phyloP scores from a whole-genome alignment of 2,888 invertebrate genomes.

The Drosophila nigricruria region DNA sequence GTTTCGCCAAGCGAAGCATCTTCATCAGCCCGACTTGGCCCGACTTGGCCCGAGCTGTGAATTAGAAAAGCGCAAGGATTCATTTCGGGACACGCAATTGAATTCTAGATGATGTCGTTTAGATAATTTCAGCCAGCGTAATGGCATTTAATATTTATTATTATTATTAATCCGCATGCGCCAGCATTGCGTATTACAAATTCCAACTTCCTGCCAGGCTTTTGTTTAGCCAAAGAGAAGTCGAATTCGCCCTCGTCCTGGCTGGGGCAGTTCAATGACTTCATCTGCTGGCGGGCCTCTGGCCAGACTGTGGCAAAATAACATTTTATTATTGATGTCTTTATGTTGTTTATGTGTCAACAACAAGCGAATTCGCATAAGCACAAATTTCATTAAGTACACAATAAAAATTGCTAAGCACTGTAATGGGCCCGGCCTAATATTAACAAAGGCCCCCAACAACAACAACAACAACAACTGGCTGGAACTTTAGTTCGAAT shows the following conservation, averaged over 20 bases:
- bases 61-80: slow-evolving; percentile 42
- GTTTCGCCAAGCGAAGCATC: slow-evolving; percentile 49
- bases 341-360: slow-evolving; percentile 78
- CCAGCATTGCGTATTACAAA: slow-evolving; percentile 18
- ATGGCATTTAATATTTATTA: slow-evolving; percentile 79
- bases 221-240: slow-evolving; percentile 11
- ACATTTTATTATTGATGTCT: slow-evolving; percentile 76
- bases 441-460: slow-evolving; percentile 23
- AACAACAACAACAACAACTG: neutral
- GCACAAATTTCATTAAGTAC: slow-evolving; percentile 78
- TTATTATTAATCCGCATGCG: slow-evolving; percentile 75
- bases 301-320: slow-evolving; percentile 35
- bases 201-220: slow-evolving; percentile 17
- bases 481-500: slow-evolving; percentile 17
- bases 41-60: neutral
- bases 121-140: slow-evolving; percentile 64
- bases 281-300: slow-evolving; percentile 52
- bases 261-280: slow-evolving; percentile 69
- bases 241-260: neutral
- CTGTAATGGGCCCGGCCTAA: slow-evolving; percentile 50
- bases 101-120: slow-evolving; percentile 72
- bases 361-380: slow-evolving; percentile 75
- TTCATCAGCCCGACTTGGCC: slow-evolving; percentile 29
- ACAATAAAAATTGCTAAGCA: slow-evolving; percentile 57
- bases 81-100: slow-evolving; percentile 67